Conservation (phyloP, 1,140 invertebrate genomes). For the Drosophila subobscura region DNA sequence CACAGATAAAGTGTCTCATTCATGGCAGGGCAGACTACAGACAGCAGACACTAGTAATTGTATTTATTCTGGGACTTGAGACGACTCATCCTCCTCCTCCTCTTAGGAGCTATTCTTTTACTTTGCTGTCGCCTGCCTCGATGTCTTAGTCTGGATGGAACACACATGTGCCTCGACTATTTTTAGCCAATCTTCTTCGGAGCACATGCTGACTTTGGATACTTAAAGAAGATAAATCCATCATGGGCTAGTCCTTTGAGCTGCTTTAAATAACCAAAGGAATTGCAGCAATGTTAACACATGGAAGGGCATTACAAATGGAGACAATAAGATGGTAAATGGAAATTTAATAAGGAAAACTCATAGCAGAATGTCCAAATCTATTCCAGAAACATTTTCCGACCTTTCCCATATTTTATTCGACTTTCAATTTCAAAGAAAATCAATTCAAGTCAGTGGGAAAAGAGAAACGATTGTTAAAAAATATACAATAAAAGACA, state of each 20-base stretch:
- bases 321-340: slow-evolving; percentile 27
- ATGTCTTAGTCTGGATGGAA: slow-evolving; percentile 20
- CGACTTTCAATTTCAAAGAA: no score
- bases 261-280: slow-evolving; percentile 28
- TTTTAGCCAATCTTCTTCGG: slow-evolving; percentile 34
- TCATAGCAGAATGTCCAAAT: no score
- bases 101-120: slow-evolving; percentile 20
- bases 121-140: slow-evolving; percentile 6
- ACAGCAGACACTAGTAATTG: slow-evolving; percentile 5
- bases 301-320: slow-evolving; percentile 31
- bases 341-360: slow-evolving; percentile 36
- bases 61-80: slow-evolving; percentile 28
- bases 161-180: slow-evolving; percentile 32
- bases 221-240: slow-evolving; percentile 23
- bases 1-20: slow-evolving; percentile 47
- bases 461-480: slow-evolving; percentile 15
- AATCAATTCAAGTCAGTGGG: not conserved
- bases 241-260: slow-evolving; percentile 33
- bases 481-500: slow-evolving; percentile 10
- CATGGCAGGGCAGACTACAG: slow-evolving; percentile 28
- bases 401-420: no score
- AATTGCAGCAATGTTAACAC: slow-evolving; percentile 26
- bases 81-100: slow-evolving; percentile 4
- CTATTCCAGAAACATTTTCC: no score
- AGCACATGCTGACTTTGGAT: slow-evolving; percentile 40